Evolutionary conservation across 2,113 vertebrate genomes (phyloP).

Genomic region (Ctenodactylus gundi): DNA sequence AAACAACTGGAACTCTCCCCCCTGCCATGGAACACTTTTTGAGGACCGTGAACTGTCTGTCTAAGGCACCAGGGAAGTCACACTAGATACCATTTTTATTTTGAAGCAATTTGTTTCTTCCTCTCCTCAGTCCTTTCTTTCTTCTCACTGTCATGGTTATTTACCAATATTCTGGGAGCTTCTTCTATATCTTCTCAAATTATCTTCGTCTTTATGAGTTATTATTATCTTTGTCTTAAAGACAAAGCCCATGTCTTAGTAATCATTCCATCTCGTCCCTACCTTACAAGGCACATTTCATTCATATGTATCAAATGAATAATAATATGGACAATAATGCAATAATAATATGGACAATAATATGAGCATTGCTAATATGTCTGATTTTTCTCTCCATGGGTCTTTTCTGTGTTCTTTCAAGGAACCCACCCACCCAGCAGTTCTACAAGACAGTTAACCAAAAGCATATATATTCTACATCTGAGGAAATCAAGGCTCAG

Average conservation of each 20-base stretch:
- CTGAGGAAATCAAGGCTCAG: not conserved
- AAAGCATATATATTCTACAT: not conserved
- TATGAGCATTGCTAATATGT: not conserved
- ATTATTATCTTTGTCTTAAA: not conserved
- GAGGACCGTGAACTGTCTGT: not conserved
- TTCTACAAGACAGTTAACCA: not conserved
- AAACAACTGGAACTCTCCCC: not conserved
- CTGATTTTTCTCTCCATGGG: not conserved
- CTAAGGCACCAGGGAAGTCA: not conserved
- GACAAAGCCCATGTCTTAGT: not conserved
- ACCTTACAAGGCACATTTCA: not conserved
- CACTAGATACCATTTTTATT: not conserved
- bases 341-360: not conserved
- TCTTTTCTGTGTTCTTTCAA: not conserved
- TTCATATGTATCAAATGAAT: not conserved
- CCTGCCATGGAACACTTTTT: not conserved
- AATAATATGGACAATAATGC: not conserved
- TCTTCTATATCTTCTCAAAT: not conserved
- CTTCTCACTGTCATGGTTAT: not conserved
- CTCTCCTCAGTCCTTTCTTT: not conserved
- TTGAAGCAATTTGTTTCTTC: not conserved
- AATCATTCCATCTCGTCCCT: not conserved
- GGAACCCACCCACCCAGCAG: not conserved
- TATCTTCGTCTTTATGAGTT: not conserved
- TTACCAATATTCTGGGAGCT: not conserved